Evolutionary conservation across 2,113 vertebrate genomes (phyloP).

Genomic region (Pomatorhinus ruficollis): DNA sequence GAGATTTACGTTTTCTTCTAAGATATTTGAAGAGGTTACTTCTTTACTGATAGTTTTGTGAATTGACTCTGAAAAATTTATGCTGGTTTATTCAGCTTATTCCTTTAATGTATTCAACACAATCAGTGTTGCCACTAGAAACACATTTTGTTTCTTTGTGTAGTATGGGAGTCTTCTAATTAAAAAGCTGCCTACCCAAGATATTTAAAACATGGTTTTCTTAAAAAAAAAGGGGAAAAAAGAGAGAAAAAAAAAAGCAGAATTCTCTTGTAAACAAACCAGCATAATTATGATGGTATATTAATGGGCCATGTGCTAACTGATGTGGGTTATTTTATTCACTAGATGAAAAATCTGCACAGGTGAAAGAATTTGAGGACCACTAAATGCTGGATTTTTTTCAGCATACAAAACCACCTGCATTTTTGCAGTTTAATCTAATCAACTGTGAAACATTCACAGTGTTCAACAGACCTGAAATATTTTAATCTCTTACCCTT

Average conservation of each 20-base stretch:
- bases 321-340: background rate
- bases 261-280: background rate
- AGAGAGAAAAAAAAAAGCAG: rapidly evolving
- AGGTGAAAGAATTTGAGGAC: constrained; percentile 8
- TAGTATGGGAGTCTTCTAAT: background rate
- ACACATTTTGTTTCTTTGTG: background rate
- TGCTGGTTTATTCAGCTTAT: constrained; percentile 1
- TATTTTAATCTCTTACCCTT: constrained; percentile 1
- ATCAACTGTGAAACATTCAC: constrained; percentile 28
- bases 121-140: background rate
- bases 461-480: constrained; percentile 32
- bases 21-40: background rate
- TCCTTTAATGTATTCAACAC: background rate
- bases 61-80: constrained; percentile 12
- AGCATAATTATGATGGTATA: background rate
- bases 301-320: background rate
- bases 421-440: constrained; percentile 9
- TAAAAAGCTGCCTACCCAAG: background rate
- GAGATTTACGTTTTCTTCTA: background rate
- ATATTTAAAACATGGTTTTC: background rate
- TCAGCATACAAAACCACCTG: background rate
- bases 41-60: background rate
- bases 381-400: background rate
- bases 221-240: background rate
- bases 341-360: background rate